phyloP scores from a whole-genome alignment of 1,140 invertebrate species.

The Sarcophaga peregrina region DNA sequence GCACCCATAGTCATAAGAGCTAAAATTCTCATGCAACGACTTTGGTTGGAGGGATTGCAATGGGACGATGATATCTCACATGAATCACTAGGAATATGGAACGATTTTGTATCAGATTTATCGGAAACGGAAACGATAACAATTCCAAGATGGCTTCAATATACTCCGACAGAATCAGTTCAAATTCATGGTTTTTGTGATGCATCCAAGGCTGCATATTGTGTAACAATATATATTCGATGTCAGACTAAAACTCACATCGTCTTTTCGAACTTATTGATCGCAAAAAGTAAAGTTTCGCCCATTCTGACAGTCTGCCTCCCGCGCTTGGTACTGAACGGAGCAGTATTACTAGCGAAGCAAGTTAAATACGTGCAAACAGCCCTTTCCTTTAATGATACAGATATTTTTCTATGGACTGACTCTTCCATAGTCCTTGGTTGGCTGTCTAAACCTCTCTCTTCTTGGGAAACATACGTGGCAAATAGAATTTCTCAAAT shows the following conservation, averaged over 20 bases:
- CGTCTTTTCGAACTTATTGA: not conserved
- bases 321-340: not conserved
- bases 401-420: constrained; percentile 4
- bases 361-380: not conserved
- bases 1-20: constrained; percentile 22
- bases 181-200: not conserved
- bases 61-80: constrained; percentile 3
- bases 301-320: not conserved
- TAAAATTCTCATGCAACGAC: constrained; percentile 28
- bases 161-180: not conserved
- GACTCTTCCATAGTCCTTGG: constrained; percentile 5
- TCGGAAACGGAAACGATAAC: not conserved
- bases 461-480: constrained; percentile 7
- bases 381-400: not conserved
- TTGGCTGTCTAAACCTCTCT: constrained; percentile 3
- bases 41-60: not conserved
- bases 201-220: not conserved
- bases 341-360: not conserved
- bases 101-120: not conserved
- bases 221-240: not conserved
- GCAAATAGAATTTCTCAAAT: constrained; percentile 12
- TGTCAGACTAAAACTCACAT: not conserved
- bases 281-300: not conserved
- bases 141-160: not conserved
- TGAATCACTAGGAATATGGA: not conserved